These are phyloP conservation scores for Charina bottae DNA, from an alignment of 2,113 vertebrate species.

Conservation along the genomic window DNA sequence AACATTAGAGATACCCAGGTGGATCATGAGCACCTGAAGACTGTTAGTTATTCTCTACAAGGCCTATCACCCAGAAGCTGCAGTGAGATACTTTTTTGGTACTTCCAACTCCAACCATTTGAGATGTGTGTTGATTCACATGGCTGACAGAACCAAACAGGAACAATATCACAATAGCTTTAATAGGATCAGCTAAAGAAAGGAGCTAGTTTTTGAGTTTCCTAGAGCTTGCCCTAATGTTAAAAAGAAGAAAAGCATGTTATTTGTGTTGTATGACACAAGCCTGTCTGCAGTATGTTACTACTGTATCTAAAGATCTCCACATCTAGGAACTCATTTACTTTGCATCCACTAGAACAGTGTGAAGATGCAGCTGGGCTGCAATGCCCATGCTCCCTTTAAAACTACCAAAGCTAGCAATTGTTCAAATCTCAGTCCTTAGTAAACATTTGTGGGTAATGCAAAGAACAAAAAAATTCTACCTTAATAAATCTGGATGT, in stretches of 20 bases:
- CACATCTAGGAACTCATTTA: not conserved
- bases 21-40: constrained; percentile 33
- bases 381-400: not conserved
- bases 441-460: not conserved
- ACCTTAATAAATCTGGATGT: not conserved
- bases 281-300: not conserved
- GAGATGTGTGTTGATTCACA: not conserved
- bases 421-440: not conserved
- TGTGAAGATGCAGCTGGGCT: not conserved
- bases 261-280: not conserved
- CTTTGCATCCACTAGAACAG: not conserved
- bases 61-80: not conserved
- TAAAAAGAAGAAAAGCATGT: not conserved
- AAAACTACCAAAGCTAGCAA: not conserved
- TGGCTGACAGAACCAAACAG: not conserved
- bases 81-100: not conserved
- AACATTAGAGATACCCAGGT: constrained; percentile 32
- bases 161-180: not conserved
- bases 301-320: not conserved
- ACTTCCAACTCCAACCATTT: not conserved
- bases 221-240: not conserved
- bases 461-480: not conserved
- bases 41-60: constrained; percentile 27
- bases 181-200: not conserved
- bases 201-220: not conserved